Evolutionary conservation across 2,888 invertebrate species (phyloP).

Genomic region (Spatulosminthurus flaviceps): DNA sequence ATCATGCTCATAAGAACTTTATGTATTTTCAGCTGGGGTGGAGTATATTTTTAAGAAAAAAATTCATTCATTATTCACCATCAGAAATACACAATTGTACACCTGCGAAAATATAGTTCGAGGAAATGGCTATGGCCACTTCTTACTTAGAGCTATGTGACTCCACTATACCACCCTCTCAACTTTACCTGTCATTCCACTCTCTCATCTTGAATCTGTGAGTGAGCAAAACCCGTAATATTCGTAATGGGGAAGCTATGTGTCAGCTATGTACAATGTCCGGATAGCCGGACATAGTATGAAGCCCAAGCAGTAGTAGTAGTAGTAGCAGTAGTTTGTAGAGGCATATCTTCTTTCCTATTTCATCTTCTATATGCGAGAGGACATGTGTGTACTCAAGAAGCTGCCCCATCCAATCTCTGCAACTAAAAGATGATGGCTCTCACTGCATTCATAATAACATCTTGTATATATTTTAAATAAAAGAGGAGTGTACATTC

Average conservation of each 20-base stretch:
- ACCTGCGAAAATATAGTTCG: not conserved
- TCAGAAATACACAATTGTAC: not conserved
- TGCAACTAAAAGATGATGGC: not conserved
- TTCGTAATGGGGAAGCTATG: conserved; percentile 15
- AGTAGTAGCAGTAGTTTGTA: no score
- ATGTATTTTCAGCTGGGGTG: no score
- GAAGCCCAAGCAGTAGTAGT: no score
- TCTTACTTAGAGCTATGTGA: not conserved
- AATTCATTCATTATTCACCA: not conserved
- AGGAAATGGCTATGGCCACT: no score
- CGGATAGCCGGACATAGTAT: conserved; percentile 20
- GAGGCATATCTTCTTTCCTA: not conserved
- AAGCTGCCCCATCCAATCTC: conserved; percentile 14
- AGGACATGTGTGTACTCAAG: not conserved
- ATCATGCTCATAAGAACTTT: not conserved
- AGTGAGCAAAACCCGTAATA: conserved; percentile 18
- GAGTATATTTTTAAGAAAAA: not conserved
- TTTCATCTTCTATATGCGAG: not conserved
- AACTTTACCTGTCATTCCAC: conserved; percentile 28
- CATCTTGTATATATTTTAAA: not conserved
- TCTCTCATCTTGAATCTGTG: conserved; percentile 11
- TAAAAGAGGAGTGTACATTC: conserved; percentile 6
- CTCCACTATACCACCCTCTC: not conserved
- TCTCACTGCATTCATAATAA: conserved; percentile 18
- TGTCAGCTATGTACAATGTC: no score